phyloP scores from a whole-genome alignment of 2,797 vertebrate genomes.

The Nannoperca australis region DNA sequence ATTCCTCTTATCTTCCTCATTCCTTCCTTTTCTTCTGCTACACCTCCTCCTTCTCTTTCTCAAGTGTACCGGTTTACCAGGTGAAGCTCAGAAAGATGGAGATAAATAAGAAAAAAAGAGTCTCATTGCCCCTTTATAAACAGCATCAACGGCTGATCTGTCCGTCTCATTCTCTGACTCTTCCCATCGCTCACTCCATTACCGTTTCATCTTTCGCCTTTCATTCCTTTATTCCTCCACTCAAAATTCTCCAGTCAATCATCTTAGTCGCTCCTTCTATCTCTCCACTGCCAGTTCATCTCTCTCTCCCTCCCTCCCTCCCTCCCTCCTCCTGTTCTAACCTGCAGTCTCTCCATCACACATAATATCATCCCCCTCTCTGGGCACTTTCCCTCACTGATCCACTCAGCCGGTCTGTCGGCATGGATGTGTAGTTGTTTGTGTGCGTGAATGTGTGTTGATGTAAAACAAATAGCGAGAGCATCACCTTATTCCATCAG shows the following conservation, averaged over 20 bases:
- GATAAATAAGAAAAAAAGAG: conserved; percentile 13
- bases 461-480: conserved; percentile 44
- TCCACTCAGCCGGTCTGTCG: conserved; percentile 51
- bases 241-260: conserved; percentile 37
- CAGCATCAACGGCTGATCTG: conserved; percentile 10
- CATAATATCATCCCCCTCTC: conserved; percentile 61
- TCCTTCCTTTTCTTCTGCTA: not conserved
- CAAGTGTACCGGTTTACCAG: not conserved
- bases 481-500: conserved; percentile 58
- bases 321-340: conserved; percentile 36
- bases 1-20: conserved; percentile 5
- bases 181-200: conserved; percentile 19
- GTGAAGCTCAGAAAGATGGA: not conserved
- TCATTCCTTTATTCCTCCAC: conserved; percentile 21
- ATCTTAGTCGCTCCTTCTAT: conserved; percentile 29
- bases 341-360: conserved; percentile 57
- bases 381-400: conserved; percentile 53
- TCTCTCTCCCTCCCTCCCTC: conserved; percentile 31
- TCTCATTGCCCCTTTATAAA: conserved; percentile 39
- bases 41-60: not conserved
- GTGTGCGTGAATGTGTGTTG: conserved; percentile 37
- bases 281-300: conserved; percentile 39
- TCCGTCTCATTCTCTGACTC: conserved; percentile 18
- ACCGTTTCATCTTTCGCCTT: conserved; percentile 7
- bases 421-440: conserved; percentile 53